A percentile compares a stretch with the other conserved stretches of the same genome.
These are phyloP conservation scores for Maniola jurtina DNA, from an alignment of 1,140 invertebrate genomes.

Conservation along the genomic window DNA sequence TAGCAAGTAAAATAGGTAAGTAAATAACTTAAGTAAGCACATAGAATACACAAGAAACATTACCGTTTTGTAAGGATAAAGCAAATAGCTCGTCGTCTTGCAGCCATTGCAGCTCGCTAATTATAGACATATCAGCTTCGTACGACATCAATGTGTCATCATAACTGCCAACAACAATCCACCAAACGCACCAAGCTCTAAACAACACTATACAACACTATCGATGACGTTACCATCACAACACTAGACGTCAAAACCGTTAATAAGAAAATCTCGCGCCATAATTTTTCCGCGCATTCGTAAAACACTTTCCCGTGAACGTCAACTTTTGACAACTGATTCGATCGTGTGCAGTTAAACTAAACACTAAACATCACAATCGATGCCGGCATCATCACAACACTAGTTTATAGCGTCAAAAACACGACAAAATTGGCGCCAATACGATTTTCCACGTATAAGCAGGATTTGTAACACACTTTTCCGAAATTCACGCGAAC, in stretches of 20 bases:
- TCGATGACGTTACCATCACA: slow-evolving; percentile 53
- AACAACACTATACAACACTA: slow-evolving; percentile 47
- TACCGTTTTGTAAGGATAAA: slow-evolving; percentile 73
- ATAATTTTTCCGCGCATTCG: slow-evolving; percentile 30
- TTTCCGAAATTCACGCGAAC: slow-evolving; percentile 33
- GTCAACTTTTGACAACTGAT: slow-evolving; percentile 69
- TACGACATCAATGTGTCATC: slow-evolving; percentile 72
- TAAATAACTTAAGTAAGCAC: too few relatives aligned
- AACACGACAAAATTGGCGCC: background rate
- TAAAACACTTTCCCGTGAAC: slow-evolving; percentile 36
- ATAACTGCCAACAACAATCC: slow-evolving; percentile 63
- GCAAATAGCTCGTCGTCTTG: slow-evolving; percentile 72
- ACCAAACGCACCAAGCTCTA: slow-evolving; percentile 38
- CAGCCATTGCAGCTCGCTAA: slow-evolving; percentile 74
- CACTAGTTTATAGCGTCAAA: slow-evolving; percentile 9
- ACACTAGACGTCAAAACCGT: slow-evolving; percentile 48
- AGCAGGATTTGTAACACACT: background rate
- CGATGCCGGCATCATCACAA: slow-evolving; percentile 1
- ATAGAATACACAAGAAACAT: slow-evolving; percentile 20
- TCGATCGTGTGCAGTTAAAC: slow-evolving; percentile 48
- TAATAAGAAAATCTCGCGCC: slow-evolving; percentile 41
- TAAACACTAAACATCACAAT: background rate
- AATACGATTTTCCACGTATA: background rate
- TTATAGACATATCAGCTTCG: slow-evolving; percentile 75
- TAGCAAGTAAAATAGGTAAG: background rate